phyloP scores from a whole-genome alignment of 2,888 invertebrate genomes.

The Drymonia ruficornis region DNA sequence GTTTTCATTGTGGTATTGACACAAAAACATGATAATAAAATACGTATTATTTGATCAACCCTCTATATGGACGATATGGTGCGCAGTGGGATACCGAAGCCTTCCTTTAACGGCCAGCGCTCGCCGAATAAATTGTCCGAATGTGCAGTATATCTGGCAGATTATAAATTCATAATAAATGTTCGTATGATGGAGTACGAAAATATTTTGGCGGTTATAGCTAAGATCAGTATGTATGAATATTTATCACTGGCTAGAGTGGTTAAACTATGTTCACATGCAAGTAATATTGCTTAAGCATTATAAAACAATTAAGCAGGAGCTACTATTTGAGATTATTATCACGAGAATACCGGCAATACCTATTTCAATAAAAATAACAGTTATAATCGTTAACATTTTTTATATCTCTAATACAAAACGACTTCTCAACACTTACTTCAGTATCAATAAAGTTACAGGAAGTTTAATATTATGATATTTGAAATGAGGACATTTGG shows the following conservation, averaged over 20 bases:
- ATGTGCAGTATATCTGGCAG: constrained; percentile 45
- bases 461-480: neutral
- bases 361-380: constrained; percentile 19
- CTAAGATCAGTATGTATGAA: neutral
- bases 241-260: neutral
- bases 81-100: constrained; percentile 22
- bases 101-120: constrained; percentile 30
- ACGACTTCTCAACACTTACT: neutral
- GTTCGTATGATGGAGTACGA: constrained; percentile 12
- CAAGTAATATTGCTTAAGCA: too few species aligned
- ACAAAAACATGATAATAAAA: constrained; percentile 52
- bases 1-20: constrained; percentile 42
- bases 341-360: too few species aligned
- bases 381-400: constrained; percentile 10
- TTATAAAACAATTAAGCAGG: too few species aligned
- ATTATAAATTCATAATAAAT: constrained; percentile 51
- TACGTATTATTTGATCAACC: constrained; percentile 42
- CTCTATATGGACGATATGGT: constrained; percentile 14
- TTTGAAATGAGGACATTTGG: neutral
- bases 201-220: constrained; percentile 9
- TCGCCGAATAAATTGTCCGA: constrained; percentile 48
- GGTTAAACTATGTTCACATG: neutral
- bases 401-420: neutral
- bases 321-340: too few species aligned
- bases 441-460: neutral